Percentiles rank a stretch among this genome's conserved stretches.
phyloP scores from a whole-genome alignment of 2,113 vertebrate species.

The Poeciliopsis retropinna region DNA sequence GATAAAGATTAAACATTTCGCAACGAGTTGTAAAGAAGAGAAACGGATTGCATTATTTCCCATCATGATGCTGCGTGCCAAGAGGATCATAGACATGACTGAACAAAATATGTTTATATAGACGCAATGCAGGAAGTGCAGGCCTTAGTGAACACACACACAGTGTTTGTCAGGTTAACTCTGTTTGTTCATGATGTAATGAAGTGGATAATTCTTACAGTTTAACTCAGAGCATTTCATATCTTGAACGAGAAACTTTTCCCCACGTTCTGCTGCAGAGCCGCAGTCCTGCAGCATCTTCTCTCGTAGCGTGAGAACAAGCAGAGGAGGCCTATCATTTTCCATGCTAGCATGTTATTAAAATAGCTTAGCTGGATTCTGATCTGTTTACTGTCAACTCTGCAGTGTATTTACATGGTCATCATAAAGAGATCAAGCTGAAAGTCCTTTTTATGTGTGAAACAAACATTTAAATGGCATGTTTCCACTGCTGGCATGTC shows the following conservation, averaged over 20 bases:
- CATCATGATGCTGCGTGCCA: neutral
- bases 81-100: slow-evolving; percentile 9
- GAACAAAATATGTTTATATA: slow-evolving; percentile 29
- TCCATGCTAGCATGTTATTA: slow-evolving; percentile 26
- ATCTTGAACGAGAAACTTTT: neutral
- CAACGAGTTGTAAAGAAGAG: neutral
- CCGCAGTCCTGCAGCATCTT: neutral
- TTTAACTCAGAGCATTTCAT: neutral
- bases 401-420: neutral
- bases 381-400: slow-evolving; percentile 8
- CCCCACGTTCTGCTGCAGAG: neutral
- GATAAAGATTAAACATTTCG: neutral
- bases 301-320: slow-evolving; percentile 26
- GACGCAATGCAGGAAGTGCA: slow-evolving; percentile 11
- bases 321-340: neutral
- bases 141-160: slow-evolving; percentile 1
- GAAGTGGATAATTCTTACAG: neutral
- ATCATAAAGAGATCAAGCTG: neutral
- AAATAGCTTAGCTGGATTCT: slow-evolving; percentile 37
- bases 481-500: slow-evolving; percentile 23
- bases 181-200: neutral
- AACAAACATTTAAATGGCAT: slow-evolving; percentile 9
- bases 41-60: neutral
- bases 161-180: neutral
- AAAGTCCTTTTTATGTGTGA: slow-evolving; percentile 8